A percentile compares a stretch with the other conserved stretches of the same genome.
Evolutionary conservation across 64 coral and sea anemone genomes (phyloP).

Genomic region (Catalaphyllia jardinei): DNA sequence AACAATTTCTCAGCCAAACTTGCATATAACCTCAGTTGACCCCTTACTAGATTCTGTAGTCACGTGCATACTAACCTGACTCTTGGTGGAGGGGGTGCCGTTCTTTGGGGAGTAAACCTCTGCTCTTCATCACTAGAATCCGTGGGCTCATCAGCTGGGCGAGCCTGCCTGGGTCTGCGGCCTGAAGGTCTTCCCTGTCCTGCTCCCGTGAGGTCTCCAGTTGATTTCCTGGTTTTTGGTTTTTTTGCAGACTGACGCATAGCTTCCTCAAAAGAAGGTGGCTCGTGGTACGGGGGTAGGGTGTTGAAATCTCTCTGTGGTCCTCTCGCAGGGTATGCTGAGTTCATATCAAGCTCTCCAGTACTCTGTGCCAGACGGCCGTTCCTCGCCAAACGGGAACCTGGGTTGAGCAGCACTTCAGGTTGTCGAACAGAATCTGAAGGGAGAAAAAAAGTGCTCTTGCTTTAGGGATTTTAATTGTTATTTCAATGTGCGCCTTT

Average conservation of each 20-base stretch:
- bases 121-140: slow-evolving; percentile 72
- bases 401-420: slow-evolving; percentile 82
- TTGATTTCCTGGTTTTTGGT: slow-evolving; percentile 69
- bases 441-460: background rate
- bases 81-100: slow-evolving; percentile 61
- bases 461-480: background rate
- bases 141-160: slow-evolving; percentile 59
- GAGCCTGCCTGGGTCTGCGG: slow-evolving; percentile 44
- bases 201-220: slow-evolving; percentile 67
- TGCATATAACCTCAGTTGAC: background rate
- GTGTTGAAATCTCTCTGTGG: slow-evolving; percentile 84
- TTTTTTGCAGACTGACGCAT: slow-evolving; percentile 86
- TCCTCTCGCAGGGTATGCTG: slow-evolving; percentile 69
- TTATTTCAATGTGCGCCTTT: no score
- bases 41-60: background rate
- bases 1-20: no score
- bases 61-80: background rate
- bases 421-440: slow-evolving; percentile 75
- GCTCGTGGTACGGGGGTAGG: slow-evolving; percentile 83
- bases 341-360: slow-evolving; percentile 59
- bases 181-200: slow-evolving; percentile 23
- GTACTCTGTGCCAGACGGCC: slow-evolving; percentile 71
- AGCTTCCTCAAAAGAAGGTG: slow-evolving; percentile 91
- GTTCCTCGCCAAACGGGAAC: slow-evolving; percentile 68
- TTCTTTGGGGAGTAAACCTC: slow-evolving; percentile 34